Evolutionary conservation across 2,888 invertebrate genomes (phyloP), one percentile per base, ranked within the genome.

Genomic region (Yponomeuta malinellus): DNA sequence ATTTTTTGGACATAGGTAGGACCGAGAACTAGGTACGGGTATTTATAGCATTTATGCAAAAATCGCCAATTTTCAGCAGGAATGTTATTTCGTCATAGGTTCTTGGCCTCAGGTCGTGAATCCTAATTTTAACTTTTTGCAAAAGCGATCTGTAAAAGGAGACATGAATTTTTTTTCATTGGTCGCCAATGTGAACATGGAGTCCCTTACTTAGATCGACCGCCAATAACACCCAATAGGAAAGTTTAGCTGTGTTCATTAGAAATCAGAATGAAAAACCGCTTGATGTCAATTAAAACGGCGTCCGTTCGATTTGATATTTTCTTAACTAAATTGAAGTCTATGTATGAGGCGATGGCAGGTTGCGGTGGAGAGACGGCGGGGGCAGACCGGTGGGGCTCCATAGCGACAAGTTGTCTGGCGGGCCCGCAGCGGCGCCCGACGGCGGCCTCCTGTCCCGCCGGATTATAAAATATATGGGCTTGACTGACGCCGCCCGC

Each of bases 341-440:
- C 9, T 33, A 12, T 12, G 12, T 33, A 10, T 31, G 3, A 65
- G 65, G 31, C 29, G 12, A 9, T 77, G 76, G 76, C 74, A 48
- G 15, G 33, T 23, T 23, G 15, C 63, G 29, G 48, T 23, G 68
- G 6, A 9, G 63, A 48, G 48, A 12, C 52, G 73, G 72, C 78
- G 76, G 75, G 73, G 77, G 80, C 71, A 68, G 71, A 69, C 72
- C 71, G 72, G 74, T 71, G 70, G 63, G 78, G 79, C 81, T 82
- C 80, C 78, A 84, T 88, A 72, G 90, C 90, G 91, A 90, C 91
- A 88, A 89, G 84, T 90, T 90, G 92, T 92, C 92, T 92, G 88
- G 89, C 86, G 81, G 82, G 85, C 83, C 83, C 52, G 48, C 69
- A 63, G 70, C 70, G 63, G 68, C 64, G 68, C 68, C 68, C 64